Evolutionary conservation across 2,113 vertebrate genomes (phyloP).

Genomic region (Cygnus buccinator): DNA sequence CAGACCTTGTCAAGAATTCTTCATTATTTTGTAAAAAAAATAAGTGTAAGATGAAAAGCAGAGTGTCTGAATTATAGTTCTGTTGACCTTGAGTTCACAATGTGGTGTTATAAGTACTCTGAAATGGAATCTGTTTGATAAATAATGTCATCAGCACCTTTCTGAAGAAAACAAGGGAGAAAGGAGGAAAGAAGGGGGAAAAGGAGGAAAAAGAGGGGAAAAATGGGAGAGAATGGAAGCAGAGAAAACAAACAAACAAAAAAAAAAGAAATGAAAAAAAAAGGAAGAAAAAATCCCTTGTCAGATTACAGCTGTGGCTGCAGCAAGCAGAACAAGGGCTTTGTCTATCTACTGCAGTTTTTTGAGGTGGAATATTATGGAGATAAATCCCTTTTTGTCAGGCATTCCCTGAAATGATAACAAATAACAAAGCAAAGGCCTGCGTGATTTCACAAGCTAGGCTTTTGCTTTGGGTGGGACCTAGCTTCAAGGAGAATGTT

Average conservation of each 20-base stretch:
- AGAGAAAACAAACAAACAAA: accelerated
- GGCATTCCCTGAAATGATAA: not conserved
- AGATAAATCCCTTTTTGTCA: not conserved
- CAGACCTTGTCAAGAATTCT: not conserved
- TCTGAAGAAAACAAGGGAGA: not conserved
- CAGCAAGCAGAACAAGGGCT: not conserved
- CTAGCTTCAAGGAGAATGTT: not conserved
- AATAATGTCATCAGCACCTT: not conserved
- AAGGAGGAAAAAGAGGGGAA: too few relatives aligned
- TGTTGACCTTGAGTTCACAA: not conserved
- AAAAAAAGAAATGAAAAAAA: not conserved
- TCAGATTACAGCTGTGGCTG: not conserved
- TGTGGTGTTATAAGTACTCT: not conserved
- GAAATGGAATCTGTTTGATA: not conserved
- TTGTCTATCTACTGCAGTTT: not conserved
- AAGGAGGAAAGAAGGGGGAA: not conserved
- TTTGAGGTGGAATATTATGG: not conserved
- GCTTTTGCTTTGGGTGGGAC: not conserved
- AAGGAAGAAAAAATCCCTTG: not conserved
- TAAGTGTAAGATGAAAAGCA: not conserved
- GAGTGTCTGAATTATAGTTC: not conserved
- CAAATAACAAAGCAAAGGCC: not conserved
- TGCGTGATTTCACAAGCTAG: not conserved
- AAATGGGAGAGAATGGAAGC: too few relatives aligned
- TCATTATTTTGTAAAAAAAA: not conserved